phyloP scores from a whole-genome alignment of 2,888 invertebrate genomes.

The Mechanitis mazaeus region DNA sequence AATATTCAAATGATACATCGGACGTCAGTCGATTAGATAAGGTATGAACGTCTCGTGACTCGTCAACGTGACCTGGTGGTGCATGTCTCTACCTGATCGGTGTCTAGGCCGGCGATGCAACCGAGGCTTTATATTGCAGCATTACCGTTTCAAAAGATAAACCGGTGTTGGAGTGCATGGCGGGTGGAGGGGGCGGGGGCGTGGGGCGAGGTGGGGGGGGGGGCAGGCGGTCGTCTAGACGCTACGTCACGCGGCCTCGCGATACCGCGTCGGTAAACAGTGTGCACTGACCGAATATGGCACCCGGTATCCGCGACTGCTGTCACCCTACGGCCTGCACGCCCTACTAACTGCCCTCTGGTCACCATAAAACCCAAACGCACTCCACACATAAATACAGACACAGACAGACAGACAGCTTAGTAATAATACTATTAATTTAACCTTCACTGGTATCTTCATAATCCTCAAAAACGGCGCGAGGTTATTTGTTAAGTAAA shows the following conservation, averaged over 20 bases:
- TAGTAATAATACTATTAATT: too few relatives aligned
- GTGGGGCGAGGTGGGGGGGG: slow-evolving; percentile 37
- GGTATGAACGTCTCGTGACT: not conserved
- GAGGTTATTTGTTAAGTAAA: not conserved
- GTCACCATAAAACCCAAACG: slow-evolving; percentile 19
- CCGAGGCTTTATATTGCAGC: slow-evolving; percentile 52
- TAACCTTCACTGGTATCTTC: too few relatives aligned
- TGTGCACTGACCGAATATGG: slow-evolving; percentile 77
- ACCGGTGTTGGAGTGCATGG: slow-evolving; percentile 70
- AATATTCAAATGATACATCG: too few relatives aligned
- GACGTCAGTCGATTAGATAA: too few relatives aligned
- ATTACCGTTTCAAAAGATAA: slow-evolving; percentile 72
- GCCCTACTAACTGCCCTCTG: slow-evolving; percentile 30
- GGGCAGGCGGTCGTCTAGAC: slow-evolving; percentile 68
- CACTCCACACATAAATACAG: too few relatives aligned
- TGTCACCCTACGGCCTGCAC: slow-evolving; percentile 49
- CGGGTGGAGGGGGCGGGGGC: slow-evolving; percentile 32
- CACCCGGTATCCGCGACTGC: slow-evolving; percentile 54
- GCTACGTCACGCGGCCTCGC: slow-evolving; percentile 79
- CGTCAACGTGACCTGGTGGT: slow-evolving; percentile 18
- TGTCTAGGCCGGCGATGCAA: slow-evolving; percentile 33
- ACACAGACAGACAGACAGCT: too few relatives aligned
- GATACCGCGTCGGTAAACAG: slow-evolving; percentile 77
- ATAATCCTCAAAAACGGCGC: not conserved
- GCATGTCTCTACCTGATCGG: slow-evolving; percentile 22